Base-by-base conservation (phyloP, 2,797 vertebrate species). In the Odontamblyopus lacepedii region DNA sequence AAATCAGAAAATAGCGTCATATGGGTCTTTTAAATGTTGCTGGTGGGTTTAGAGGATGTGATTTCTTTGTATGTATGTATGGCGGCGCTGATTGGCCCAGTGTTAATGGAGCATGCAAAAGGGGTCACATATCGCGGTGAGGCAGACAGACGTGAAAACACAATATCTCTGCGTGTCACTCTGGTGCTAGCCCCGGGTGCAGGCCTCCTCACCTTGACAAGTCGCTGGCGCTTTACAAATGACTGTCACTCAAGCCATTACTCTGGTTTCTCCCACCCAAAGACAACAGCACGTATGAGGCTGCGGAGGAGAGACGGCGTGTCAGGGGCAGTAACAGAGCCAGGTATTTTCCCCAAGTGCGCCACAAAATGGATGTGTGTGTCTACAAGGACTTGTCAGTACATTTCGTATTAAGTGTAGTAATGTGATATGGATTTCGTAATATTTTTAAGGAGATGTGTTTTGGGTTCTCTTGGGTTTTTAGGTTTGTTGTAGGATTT, bases 191-290 rank as follows among this genome's bases (percentile, higher is more conserved):
- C 80, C 67, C 0, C 70, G 67, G 82, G 81, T 83, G 66, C 70
- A 72, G 72, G 78, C 65, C 85, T 83, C 81, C 78, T 83, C 83
- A 85, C 80, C 81, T 23, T 73, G 84, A 85, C 83, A 87, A 83
- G 71, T 83, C 74, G 70, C 74, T 76, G 72, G 72, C 59, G 63
- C 83, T 84, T 88, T 87, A 85, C 80, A 91, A 88, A 89, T 89
- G 90, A 86, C 78, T 87, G 81, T 78, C 80, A 76, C 78, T 85
- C 73, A 79, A 79, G 78, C 80, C 82, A 83, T 89, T 87, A 81
- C 78, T 88, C 78, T 69, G 26, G 74, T 80, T 83, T 79, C 61
- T 77, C 81, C 57, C 56, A 83, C 85, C 78, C 63, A 76, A 84
- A 85, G 79, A 88, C 85, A 85, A 84, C 73, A 50, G 29, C 55